Conservation (phyloP, 2,797 vertebrate species). For the Clarias platycephalus region DNA sequence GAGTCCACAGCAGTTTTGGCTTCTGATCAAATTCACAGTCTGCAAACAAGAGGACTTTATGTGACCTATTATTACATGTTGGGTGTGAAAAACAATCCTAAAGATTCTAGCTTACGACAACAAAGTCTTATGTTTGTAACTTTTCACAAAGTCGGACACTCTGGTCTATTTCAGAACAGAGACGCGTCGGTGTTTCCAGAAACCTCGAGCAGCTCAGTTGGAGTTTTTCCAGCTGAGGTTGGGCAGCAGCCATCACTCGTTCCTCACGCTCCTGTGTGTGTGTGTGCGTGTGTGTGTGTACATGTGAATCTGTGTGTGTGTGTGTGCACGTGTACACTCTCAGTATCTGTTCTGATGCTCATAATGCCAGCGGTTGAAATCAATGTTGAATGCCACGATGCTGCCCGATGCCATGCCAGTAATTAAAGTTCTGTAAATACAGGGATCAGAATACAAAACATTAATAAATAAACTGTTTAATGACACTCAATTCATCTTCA, state of each 20-base stretch:
- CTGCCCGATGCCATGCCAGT: constrained; percentile 98
- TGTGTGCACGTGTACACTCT: constrained; percentile 52
- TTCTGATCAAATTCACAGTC: constrained; percentile 32
- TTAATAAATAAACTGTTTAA: background rate
- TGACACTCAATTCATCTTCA: background rate
- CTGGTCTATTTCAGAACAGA: constrained; percentile 2
- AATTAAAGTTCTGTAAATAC: constrained; percentile 87
- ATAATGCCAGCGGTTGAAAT: constrained; percentile 99
- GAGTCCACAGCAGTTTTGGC: constrained; percentile 18
- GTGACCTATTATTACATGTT: constrained; percentile 39
- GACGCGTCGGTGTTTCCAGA: background rate
- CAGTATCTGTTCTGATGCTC: constrained; percentile 97
- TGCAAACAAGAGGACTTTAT: constrained; percentile 42
- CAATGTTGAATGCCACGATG: constrained; percentile 98
- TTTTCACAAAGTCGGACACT: constrained; percentile 18
- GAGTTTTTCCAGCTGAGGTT: constrained; percentile 16
- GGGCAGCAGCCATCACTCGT: constrained; percentile 17
- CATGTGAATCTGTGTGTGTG: background rate
- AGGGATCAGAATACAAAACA: background rate
- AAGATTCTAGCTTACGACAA: constrained; percentile 47
- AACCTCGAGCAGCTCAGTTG: constrained; percentile 15
- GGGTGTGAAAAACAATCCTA: constrained; percentile 45
- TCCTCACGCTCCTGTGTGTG: constrained; percentile 23
- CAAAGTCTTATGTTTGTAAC: constrained; percentile 47
- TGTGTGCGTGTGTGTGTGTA: background rate